Percentiles rank a stretch among this genome's conserved stretches.
Evolutionary conservation across 1,140 invertebrate genomes (phyloP).

Genomic region (Sitodiplosis mosellana): DNA sequence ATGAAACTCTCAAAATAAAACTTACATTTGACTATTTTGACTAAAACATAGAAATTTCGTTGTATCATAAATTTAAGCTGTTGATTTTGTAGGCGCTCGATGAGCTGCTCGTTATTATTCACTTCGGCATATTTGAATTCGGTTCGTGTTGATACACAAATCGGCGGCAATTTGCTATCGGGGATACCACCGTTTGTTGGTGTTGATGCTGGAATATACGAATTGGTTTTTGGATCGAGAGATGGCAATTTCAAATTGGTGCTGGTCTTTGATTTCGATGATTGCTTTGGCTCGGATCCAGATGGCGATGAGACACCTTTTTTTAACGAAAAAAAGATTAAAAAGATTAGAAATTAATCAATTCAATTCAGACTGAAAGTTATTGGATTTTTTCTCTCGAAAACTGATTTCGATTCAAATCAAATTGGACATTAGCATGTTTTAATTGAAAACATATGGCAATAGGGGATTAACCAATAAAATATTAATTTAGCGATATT

Average conservation of each 20-base stretch:
- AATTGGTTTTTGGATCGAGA: constrained; percentile 26
- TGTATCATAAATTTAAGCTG: constrained; percentile 61
- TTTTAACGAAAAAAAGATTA: no score
- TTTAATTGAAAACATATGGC: no score
- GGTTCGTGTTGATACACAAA: constrained; percentile 16
- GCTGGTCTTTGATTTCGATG: neutral
- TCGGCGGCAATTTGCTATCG: constrained; percentile 31
- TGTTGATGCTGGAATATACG: constrained; percentile 33
- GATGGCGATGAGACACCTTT: no score
- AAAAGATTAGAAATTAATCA: no score
- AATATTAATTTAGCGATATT: no score
- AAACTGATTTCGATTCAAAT: no score
- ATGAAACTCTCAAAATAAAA: constrained; percentile 10
- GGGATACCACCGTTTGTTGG: constrained; percentile 3
- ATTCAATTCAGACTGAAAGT: no score
- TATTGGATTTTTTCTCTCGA: no score
- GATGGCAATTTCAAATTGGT: neutral
- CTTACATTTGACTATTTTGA: constrained; percentile 62
- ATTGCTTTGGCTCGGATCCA: neutral
- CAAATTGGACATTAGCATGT: no score
- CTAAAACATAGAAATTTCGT: constrained; percentile 55
- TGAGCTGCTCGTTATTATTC: constrained; percentile 28
- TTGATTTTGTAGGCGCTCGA: constrained; percentile 34
- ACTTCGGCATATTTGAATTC: constrained; percentile 38
- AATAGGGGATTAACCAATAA: no score